A percentile compares a stretch with the other conserved stretches of the same genome.
phyloP scores from a whole-genome alignment of 2,888 invertebrate genomes.

The Netelia inedita region DNA sequence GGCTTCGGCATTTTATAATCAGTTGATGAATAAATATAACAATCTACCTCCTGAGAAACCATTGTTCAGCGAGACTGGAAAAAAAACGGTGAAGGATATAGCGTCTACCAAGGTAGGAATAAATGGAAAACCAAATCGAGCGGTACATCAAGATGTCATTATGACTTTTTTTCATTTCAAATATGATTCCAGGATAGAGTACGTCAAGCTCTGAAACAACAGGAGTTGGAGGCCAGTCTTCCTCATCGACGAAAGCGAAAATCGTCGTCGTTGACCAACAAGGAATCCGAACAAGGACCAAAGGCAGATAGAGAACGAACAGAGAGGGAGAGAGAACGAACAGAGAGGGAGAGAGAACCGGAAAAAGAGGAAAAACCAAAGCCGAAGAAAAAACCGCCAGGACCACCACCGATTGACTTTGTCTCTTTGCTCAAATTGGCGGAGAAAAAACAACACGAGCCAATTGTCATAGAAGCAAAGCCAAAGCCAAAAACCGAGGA shows the following conservation, averaged over 20 bases:
- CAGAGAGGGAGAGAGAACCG: constrained; percentile 80
- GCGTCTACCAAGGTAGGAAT: constrained; percentile 84
- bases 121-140: neutral
- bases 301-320: constrained; percentile 83
- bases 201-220: constrained; percentile 90
- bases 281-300: constrained; percentile 79
- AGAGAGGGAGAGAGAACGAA: constrained; percentile 79
- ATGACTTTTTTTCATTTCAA: constrained; percentile 8
- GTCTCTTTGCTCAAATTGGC: constrained; percentile 92
- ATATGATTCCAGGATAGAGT: constrained; percentile 87
- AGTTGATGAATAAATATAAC: constrained; percentile 94
- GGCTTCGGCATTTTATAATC: constrained; percentile 92
- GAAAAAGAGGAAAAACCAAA: constrained; percentile 85
- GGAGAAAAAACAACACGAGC: constrained; percentile 93
- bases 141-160: neutral
- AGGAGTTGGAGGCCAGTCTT: constrained; percentile 90
- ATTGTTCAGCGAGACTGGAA: constrained; percentile 87
- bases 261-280: constrained; percentile 68
- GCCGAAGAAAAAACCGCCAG: constrained; percentile 87
- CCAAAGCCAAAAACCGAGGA: constrained; percentile 85
- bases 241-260: constrained; percentile 89
- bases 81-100: constrained; percentile 86
- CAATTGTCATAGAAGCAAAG: constrained; percentile 88
- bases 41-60: constrained; percentile 91
- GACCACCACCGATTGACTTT: constrained; percentile 93